phyloP scores from a whole-genome alignment of 2,888 invertebrate genomes.

The Aspidiotus rigidus region DNA sequence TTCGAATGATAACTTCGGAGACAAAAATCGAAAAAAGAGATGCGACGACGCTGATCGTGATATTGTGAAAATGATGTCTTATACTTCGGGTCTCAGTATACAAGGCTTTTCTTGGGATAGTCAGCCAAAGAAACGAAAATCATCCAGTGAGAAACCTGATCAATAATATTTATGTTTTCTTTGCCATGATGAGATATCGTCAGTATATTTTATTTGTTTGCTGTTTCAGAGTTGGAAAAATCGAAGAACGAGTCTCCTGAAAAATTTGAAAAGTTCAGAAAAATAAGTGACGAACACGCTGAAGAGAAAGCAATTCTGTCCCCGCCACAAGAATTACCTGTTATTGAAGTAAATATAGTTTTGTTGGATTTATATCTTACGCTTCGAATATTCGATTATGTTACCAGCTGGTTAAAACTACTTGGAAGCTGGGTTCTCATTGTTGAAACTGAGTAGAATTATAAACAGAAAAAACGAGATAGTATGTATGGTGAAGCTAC shows the following conservation, averaged over 20 bases:
- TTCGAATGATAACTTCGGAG: conserved; percentile 23
- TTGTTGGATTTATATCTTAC: too few relatives aligned
- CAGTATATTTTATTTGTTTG: not conserved
- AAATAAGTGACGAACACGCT: conserved; percentile 12
- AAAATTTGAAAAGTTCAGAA: conserved; percentile 23
- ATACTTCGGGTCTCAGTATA: conserved; percentile 23
- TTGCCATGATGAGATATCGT: not conserved
- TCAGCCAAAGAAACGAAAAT: conserved; percentile 24
- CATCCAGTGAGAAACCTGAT: conserved; percentile 7
- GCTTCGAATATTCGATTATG: too few relatives aligned
- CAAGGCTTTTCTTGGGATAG: conserved; percentile 21
- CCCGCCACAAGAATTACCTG: too few relatives aligned
- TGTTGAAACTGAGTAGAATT: too few relatives aligned
- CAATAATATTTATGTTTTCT: not conserved
- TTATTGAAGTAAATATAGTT: too few relatives aligned
- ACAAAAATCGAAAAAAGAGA: conserved; percentile 16
- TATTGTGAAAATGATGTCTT: conserved; percentile 24
- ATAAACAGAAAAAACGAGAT: too few relatives aligned
- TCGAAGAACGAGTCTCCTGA: conserved; percentile 25
- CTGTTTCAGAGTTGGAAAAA: conserved; percentile 15
- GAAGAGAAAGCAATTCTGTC: not conserved
- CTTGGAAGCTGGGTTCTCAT: too few relatives aligned
- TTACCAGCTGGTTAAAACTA: too few relatives aligned
- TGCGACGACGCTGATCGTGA: conserved; percentile 23
- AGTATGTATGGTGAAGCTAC: too few relatives aligned